phyloP scores from a whole-genome alignment of 1,140 invertebrate species.

The Oncopeltus fasciatus region DNA sequence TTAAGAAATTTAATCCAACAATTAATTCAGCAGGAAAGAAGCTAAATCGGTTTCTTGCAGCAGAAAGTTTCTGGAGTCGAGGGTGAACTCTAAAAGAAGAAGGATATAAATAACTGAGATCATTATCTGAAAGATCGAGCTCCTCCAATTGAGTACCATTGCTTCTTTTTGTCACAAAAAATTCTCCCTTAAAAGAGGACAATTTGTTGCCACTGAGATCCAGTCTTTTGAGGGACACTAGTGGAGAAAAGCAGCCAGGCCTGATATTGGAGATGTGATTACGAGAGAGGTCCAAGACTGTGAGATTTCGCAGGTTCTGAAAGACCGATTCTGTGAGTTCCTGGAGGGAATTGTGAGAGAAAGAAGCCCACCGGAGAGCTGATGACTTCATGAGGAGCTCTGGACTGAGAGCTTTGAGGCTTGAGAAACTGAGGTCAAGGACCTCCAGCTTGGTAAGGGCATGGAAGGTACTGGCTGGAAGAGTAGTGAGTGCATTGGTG shows the following conservation, averaged over 20 bases:
- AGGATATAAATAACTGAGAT: conserved; percentile 60
- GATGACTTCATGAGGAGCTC: conserved; percentile 52
- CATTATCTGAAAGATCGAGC: conserved; percentile 59
- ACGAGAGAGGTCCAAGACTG: conserved; percentile 51
- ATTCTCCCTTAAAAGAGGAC: conserved; percentile 61
- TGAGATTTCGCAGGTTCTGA: conserved; percentile 53
- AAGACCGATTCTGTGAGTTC: conserved; percentile 58
- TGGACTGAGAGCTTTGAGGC: conserved; percentile 49
- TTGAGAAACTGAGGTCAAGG: conserved; percentile 58
- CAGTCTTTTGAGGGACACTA: conserved; percentile 50
- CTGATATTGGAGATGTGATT: conserved; percentile 66
- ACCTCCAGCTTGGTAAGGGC: conserved; percentile 41
- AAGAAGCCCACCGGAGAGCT: conserved; percentile 45
- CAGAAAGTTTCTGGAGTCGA: conserved; percentile 46
- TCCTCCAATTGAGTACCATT: conserved; percentile 46
- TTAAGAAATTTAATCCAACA: conserved; percentile 45
- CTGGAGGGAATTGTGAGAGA: conserved; percentile 50
- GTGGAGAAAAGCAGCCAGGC: conserved; percentile 46
- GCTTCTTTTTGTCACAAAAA: conserved; percentile 47
- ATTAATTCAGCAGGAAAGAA: conserved; percentile 71
- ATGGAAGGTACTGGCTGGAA: conserved; percentile 42
- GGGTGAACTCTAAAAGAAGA: conserved; percentile 71
- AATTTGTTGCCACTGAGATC: conserved; percentile 54
- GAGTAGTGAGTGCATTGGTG: conserved; percentile 49
- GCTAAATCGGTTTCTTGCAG: conserved; percentile 59